Conservation (phyloP, 2,888 invertebrate genomes). For the Drosophila prostipennis region DNA sequence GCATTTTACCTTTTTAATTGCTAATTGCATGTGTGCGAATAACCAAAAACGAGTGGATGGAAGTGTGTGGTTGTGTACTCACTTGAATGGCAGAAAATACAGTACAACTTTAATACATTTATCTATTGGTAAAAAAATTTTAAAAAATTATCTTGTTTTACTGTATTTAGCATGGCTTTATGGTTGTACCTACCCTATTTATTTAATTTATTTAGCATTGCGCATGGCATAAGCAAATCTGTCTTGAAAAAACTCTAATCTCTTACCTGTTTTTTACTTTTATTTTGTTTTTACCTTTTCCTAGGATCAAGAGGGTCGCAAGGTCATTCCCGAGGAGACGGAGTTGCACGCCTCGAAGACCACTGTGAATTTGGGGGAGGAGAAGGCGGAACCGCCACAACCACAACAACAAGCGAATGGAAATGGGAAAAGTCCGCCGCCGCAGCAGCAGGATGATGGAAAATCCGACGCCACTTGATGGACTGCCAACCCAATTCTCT, state of each 20-base stretch:
- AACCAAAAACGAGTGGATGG: constrained; percentile 20
- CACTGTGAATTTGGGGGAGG: constrained; percentile 58
- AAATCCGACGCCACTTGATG: constrained; percentile 44
- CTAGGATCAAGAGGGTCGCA: constrained; percentile 85
- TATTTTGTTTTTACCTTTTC: constrained; percentile 5
- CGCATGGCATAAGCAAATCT: constrained; percentile 6
- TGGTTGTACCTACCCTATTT: neutral
- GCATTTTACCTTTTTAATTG: constrained; percentile 58
- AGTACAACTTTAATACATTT: neutral
- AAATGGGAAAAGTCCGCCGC: constrained; percentile 69
- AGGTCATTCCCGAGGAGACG: constrained; percentile 87
- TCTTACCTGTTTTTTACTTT: constrained; percentile 9
- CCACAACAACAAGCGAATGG: constrained; percentile 57
- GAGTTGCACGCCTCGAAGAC: constrained; percentile 77
- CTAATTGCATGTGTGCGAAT: constrained; percentile 39
- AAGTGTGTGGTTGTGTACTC: constrained; percentile 9
- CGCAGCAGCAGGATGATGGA: constrained; percentile 54
- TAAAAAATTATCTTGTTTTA: neutral
- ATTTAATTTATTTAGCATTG: constrained; percentile 12
- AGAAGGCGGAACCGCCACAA: constrained; percentile 44
- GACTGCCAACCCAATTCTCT: constrained; percentile 19
- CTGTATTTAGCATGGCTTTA: neutral
- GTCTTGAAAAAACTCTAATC: neutral
- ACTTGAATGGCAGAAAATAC: neutral
- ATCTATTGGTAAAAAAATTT: neutral